Base-by-base conservation (phyloP, 1,140 invertebrate genomes). In the Cepaea nemoralis region DNA sequence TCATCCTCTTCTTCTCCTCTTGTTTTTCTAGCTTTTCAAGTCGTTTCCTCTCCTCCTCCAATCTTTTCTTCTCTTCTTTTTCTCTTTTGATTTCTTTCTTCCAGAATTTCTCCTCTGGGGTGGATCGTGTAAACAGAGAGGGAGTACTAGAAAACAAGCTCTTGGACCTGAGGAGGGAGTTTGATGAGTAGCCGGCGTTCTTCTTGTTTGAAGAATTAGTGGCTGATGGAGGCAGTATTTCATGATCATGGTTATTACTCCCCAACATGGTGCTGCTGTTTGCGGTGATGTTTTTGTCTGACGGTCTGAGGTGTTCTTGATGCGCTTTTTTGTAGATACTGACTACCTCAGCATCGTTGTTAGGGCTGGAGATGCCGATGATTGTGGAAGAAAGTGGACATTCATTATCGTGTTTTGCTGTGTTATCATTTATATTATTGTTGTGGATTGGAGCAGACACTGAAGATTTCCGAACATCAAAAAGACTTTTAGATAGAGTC, bases 71-170 rank as follows among this genome's bases (percentile, higher is more conserved):
- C 35, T 84, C 82, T 74, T 84, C 73, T 76, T 88, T 87, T 33
- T 89, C 87, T 82, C 86, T 88, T 81, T 87, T 83, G 39, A 82
- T 82, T 40, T 86, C 85, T 33, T 82, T 77, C 39, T 83, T 82
- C 63, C 77, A 81, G n/a, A 79, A 67, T 31, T 79, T 79, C 31
- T 79, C 77, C 59, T 79, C 77, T 50, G 59, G 77, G 2, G 77
- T 19, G 37, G 59, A 33, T 31, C 67, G 55, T 33, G 69, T 35
- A 31, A 87, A 75, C 73, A 88, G 73, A 10, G 85, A 85, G 40
- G 88, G 88, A 85, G 88, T 89, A 81, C 88, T 89, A 1, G 88
- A 84, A 55, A 86, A 89, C 71, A 83, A 75, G 6, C 39, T 82
- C 33, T 82, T 87, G 24, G 88, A 87, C 31, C 87, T 82, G 45